Evolutionary conservation across 2,113 vertebrate species (phyloP).

Genomic region (Oreamnos americanus): DNA sequence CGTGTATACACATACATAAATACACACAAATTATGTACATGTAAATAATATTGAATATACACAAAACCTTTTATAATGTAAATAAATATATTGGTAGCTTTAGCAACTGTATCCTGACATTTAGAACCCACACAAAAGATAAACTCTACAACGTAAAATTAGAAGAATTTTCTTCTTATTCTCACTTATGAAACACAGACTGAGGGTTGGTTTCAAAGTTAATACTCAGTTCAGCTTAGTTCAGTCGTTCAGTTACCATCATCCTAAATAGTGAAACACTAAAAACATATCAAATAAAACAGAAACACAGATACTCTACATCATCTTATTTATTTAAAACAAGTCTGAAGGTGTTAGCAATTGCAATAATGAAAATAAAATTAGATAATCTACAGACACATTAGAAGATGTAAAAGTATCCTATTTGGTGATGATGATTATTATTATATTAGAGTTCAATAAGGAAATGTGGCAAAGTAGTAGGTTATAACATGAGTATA

Average conservation of each 20-base stretch:
- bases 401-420: not conserved
- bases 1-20: not conserved
- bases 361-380: not conserved
- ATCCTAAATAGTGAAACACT: not conserved
- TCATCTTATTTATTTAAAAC: not conserved
- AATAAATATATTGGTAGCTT: not conserved
- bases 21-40: fast-evolving
- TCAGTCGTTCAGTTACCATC: not conserved
- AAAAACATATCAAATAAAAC: not conserved
- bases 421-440: not conserved
- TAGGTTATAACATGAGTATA: not conserved
- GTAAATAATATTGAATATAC: not conserved
- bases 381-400: not conserved
- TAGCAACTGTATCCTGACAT: not conserved
- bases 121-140: not conserved
- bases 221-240: not conserved
- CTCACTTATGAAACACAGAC: not conserved
- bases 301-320: not conserved
- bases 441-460: not conserved
- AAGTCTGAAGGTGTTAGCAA: not conserved
- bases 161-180: not conserved
- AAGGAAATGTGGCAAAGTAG: not conserved
- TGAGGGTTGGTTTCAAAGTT: not conserved
- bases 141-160: not conserved
- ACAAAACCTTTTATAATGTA: not conserved